A percentile compares a stretch with the other conserved stretches of the same genome.
phyloP scores from a whole-genome alignment of 2,113 vertebrate genomes.

The Neomonachus schauinslandi region DNA sequence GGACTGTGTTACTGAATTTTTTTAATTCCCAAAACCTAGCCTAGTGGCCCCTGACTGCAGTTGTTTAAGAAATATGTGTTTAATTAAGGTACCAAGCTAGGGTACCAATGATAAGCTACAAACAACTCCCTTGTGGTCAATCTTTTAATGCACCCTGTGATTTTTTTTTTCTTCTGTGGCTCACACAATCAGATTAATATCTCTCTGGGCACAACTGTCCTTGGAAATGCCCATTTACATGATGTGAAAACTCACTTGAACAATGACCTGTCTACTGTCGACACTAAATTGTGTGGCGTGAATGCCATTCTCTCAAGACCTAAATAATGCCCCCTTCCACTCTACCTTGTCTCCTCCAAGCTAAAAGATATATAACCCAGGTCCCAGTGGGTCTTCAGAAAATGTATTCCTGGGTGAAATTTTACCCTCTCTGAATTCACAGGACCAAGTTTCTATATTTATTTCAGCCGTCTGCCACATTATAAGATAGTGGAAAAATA shows the following conservation, averaged over 20 bases:
- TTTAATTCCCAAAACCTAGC: not conserved
- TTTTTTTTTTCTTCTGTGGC: not conserved
- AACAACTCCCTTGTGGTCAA: not conserved
- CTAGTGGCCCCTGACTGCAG: not conserved
- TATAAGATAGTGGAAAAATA: not conserved
- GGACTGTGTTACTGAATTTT: not conserved
- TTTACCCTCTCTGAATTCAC: not conserved
- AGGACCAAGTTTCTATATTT: not conserved
- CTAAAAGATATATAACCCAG: not conserved
- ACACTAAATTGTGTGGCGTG: fast-evolving
- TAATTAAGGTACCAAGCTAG: not conserved
- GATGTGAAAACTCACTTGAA: not conserved
- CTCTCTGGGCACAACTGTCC: not conserved
- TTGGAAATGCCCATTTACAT: not conserved
- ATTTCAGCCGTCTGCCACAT: not conserved
- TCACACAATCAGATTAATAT: not conserved
- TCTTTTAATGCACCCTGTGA: not conserved
- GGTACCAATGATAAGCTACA: not conserved
- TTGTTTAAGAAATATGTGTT: not conserved
- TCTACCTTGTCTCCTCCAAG: not conserved
- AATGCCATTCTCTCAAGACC: not conserved
- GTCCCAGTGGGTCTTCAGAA: not conserved
- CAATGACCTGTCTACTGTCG: not conserved
- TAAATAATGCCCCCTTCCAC: not conserved
- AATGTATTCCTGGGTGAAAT: not conserved